Percentiles rank a stretch among this genome's conserved stretches.
Conservation (phyloP, 2,113 vertebrate species). For the Anser brachyrhynchus region DNA sequence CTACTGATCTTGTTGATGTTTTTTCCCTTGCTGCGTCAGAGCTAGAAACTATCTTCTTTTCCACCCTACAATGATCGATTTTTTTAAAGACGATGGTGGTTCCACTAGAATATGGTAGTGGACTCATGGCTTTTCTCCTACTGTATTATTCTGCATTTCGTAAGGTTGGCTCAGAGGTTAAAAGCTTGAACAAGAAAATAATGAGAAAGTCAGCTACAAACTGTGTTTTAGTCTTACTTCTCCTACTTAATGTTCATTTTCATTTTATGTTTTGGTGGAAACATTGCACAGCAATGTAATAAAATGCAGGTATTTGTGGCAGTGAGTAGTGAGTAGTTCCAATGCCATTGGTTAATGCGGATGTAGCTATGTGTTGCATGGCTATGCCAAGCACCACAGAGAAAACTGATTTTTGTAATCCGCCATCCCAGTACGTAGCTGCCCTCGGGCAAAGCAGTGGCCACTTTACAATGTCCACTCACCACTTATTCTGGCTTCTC, state of each 20-base stretch:
- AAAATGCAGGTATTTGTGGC: not conserved
- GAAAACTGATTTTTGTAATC: not conserved
- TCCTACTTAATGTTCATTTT: not conserved
- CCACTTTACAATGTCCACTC: not conserved
- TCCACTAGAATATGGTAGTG: not conserved
- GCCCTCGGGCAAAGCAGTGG: not conserved
- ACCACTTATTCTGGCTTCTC: not conserved
- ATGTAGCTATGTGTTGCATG: not conserved
- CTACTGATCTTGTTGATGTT: not conserved
- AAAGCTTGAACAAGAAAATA: slow-evolving; percentile 24
- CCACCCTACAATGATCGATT: not conserved
- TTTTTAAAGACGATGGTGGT: not conserved
- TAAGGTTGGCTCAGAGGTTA: slow-evolving; percentile 12
- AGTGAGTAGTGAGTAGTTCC: not conserved
- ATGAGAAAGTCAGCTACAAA: not conserved
- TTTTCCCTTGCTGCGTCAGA: not conserved
- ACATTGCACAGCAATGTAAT: not conserved
- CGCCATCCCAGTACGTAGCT: not conserved
- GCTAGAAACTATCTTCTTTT: not conserved
- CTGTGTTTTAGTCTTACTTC: not conserved
- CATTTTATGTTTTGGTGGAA: not conserved
- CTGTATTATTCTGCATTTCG: not conserved
- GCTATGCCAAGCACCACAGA: not conserved
- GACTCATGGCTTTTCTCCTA: not conserved
- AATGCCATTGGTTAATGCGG: not conserved